A percentile compares a stretch with the other conserved stretches of the same genome.
These are phyloP conservation scores for Pseudorasbora parva DNA, from an alignment of 2,113 vertebrate genomes.

Conservation along the genomic window DNA sequence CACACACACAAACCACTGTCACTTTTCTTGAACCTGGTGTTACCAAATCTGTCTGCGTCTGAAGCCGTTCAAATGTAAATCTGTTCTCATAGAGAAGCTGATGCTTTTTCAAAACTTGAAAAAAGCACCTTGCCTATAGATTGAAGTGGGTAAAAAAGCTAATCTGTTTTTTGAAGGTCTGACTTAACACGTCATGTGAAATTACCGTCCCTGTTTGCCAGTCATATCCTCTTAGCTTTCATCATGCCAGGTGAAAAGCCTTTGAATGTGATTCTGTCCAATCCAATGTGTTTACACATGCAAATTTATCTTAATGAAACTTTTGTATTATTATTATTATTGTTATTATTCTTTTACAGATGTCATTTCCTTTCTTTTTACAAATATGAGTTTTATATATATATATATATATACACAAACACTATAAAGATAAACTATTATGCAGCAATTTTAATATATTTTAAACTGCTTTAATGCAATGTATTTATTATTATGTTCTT, in stretches of 20 bases:
- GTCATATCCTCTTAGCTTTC: slow-evolving; percentile 72
- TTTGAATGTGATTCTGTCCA: slow-evolving; percentile 76
- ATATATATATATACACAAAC: slow-evolving; percentile 56
- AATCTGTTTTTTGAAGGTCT: slow-evolving; percentile 62
- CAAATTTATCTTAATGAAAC: slow-evolving; percentile 72
- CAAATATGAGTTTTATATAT: slow-evolving; percentile 73
- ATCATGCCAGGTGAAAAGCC: slow-evolving; percentile 65
- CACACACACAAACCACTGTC: not conserved
- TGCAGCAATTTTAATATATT: slow-evolving; percentile 83
- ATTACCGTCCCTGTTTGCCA: slow-evolving; percentile 59
- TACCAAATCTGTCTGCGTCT: slow-evolving; percentile 29
- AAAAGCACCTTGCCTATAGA: slow-evolving; percentile 60
- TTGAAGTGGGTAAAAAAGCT: slow-evolving; percentile 34
- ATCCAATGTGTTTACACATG: slow-evolving; percentile 73
- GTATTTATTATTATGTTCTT: slow-evolving; percentile 76
- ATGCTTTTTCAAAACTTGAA: slow-evolving; percentile 55
- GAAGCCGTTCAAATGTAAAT: slow-evolving; percentile 31
- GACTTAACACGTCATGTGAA: slow-evolving; percentile 60
- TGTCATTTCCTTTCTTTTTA: slow-evolving; percentile 64
- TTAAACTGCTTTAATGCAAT: slow-evolving; percentile 82
- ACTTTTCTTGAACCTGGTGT: slow-evolving; percentile 32
- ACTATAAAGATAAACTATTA: slow-evolving; percentile 74
- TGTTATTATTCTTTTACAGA: slow-evolving; percentile 68
- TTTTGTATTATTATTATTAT: slow-evolving; percentile 56
- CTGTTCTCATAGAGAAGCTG: slow-evolving; percentile 40